Percentiles rank a stretch among this genome's conserved stretches.
Evolutionary conservation across 2,797 vertebrate species (phyloP).

Genomic region (Acanthurus lineatus): DNA sequence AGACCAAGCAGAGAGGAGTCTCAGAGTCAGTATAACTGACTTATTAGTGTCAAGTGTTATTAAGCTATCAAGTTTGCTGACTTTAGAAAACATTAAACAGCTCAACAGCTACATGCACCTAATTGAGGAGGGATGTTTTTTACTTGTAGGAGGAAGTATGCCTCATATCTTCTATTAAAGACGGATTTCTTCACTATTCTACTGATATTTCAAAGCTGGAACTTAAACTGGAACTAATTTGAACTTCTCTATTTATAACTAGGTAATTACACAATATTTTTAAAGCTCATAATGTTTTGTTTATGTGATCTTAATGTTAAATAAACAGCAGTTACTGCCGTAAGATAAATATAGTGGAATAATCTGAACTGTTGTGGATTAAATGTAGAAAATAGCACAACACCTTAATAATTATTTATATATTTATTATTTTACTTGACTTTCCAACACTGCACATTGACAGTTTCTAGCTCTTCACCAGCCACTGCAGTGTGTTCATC

Average conservation of each 20-base stretch:
- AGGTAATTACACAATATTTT: neutral
- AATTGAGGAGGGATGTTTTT: neutral
- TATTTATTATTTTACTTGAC: neutral
- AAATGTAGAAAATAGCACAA: neutral
- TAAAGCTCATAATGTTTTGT: neutral
- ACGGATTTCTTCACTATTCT: neutral
- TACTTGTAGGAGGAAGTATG: neutral
- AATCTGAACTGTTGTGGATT: neutral
- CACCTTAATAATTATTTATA: neutral
- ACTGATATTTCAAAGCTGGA: neutral
- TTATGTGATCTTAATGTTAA: no score
- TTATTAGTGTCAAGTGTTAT: neutral
- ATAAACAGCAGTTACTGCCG: neutral
- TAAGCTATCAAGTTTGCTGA: neutral
- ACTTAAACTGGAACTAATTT: neutral
- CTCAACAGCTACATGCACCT: no score
- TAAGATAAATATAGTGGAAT: neutral
- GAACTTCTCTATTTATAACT: neutral
- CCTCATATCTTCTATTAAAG: neutral
- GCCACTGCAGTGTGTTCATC: conserved; percentile 12
- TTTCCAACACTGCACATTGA: neutral
- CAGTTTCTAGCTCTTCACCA: conserved; percentile 2
- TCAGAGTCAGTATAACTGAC: neutral
- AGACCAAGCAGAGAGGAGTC: neutral
- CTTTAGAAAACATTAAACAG: neutral